phyloP scores from a whole-genome alignment of 2,888 invertebrate genomes.

The Cheiracanthium punctorium region DNA sequence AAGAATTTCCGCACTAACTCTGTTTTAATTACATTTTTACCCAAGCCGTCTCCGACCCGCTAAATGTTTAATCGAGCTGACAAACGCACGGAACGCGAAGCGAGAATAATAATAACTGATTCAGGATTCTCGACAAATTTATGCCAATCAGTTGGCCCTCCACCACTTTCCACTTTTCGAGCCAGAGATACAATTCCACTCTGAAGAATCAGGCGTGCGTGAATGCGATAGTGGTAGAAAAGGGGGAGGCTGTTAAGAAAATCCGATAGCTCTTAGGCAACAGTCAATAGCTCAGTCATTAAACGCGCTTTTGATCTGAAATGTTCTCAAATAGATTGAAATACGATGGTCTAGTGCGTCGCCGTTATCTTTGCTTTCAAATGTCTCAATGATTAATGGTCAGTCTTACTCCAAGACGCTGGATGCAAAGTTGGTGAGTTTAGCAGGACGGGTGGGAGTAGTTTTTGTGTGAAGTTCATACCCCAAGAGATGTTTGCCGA shows the following conservation, averaged over 20 bases:
- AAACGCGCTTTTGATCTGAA: background rate
- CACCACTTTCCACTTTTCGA: background rate
- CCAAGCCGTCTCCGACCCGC: too few species aligned
- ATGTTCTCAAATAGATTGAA: background rate
- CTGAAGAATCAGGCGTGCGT: constrained; percentile 52
- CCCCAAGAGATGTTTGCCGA: too few species aligned
- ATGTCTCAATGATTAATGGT: background rate
- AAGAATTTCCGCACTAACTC: too few species aligned
- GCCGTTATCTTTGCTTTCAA: background rate
- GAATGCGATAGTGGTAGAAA: constrained; percentile 54
- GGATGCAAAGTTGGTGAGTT: too few species aligned
- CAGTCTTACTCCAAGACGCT: background rate
- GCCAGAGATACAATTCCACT: background rate
- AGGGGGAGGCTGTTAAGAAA: constrained; percentile 52
- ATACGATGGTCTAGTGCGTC: background rate
- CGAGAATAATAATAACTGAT: too few species aligned
- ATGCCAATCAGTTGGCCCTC: too few species aligned
- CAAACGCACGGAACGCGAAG: too few species aligned
- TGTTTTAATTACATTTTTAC: too few species aligned
- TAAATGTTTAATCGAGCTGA: too few species aligned
- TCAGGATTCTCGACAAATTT: too few species aligned
- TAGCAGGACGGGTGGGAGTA: too few species aligned
- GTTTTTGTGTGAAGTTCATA: too few species aligned
- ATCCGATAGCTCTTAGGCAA: constrained; percentile 56
- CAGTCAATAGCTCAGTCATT: constrained; percentile 49